Conservation (phyloP, 2,888 invertebrate species). For the Stictocephala bisonia region DNA sequence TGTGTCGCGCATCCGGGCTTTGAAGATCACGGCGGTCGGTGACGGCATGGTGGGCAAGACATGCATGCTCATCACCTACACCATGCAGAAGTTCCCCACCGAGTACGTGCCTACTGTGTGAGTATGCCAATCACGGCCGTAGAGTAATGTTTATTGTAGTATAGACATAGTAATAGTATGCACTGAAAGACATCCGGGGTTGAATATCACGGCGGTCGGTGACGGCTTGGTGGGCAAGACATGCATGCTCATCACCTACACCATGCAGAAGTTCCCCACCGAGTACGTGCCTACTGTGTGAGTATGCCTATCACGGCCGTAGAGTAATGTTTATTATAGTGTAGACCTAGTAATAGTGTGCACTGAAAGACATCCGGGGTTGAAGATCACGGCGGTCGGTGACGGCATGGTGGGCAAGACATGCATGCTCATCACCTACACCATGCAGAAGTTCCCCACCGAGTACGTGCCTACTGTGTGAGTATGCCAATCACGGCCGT, state of each 20-base stretch:
- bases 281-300: conserved; percentile 94
- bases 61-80: conserved; percentile 88
- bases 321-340: no score
- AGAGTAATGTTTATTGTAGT: no score
- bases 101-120: conserved; percentile 94
- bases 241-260: conserved; percentile 88
- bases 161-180: no score
- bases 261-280: conserved; percentile 84
- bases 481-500: no score
- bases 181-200: no score
- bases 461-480: conserved; percentile 94
- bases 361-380: no score
- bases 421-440: conserved; percentile 88
- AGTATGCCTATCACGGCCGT: no score
- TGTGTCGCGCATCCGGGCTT: conserved; percentile 65
- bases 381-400: conserved; percentile 90
- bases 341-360: no score
- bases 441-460: conserved; percentile 84
- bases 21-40: conserved; percentile 89
- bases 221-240: conserved; percentile 95
- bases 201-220: conserved; percentile 88
- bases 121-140: no score
- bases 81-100: conserved; percentile 84
- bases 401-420: conserved; percentile 95
- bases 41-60: conserved; percentile 95